These are phyloP conservation scores for Cyphomyrus plagiostoma DNA, from an alignment of 2,113 vertebrate species.

Conservation along the genomic window DNA sequence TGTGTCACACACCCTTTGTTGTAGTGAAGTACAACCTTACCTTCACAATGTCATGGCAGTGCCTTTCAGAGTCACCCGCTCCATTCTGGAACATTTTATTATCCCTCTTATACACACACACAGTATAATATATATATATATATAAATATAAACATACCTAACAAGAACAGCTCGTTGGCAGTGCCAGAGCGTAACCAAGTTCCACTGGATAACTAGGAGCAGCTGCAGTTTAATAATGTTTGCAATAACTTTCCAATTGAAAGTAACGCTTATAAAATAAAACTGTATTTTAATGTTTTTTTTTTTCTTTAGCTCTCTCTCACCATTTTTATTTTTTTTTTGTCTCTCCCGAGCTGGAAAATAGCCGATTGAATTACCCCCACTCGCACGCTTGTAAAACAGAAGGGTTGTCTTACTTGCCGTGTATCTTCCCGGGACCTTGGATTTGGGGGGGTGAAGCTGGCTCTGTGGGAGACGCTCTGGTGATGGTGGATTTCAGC, in stretches of 20 bases:
- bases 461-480: neutral
- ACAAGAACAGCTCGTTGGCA: neutral
- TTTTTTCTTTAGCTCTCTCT: conserved; percentile 12
- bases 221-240: conserved; percentile 40
- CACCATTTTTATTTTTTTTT: conserved; percentile 19
- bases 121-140: too few species aligned
- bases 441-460: neutral
- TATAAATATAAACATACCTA: neutral
- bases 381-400: conserved; percentile 40
- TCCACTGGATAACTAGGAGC: conserved; percentile 26
- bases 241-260: conserved; percentile 38
- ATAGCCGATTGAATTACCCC: conserved; percentile 28
- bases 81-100: neutral
- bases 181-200: neutral
- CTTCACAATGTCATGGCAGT: neutral
- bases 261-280: conserved; percentile 41
- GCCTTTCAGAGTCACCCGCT: neutral
- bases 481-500: neutral
- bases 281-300: conserved; percentile 43
- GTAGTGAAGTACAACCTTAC: too few species aligned
- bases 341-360: conserved; percentile 13
- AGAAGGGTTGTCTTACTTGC: conserved; percentile 31
- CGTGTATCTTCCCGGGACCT: conserved; percentile 16
- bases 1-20: conserved; percentile 41
- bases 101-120: neutral